Percentiles rank a stretch among this genome's conserved stretches.
These are phyloP conservation scores for Holcopasites calliopsidis DNA, from an alignment of 1,140 invertebrate genomes.

Conservation along the genomic window DNA sequence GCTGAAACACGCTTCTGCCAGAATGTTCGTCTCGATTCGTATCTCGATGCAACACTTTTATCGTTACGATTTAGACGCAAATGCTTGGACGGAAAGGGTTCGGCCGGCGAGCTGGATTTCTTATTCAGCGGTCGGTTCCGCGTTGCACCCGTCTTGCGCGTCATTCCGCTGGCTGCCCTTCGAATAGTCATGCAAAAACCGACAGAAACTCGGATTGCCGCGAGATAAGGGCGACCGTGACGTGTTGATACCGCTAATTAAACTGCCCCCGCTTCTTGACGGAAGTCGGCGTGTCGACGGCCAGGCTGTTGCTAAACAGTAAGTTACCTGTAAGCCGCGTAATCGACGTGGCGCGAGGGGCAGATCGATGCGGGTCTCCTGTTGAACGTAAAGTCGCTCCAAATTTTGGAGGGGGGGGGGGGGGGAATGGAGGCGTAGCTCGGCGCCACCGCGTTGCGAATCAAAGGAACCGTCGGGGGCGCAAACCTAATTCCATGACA, in stretches of 20 bases:
- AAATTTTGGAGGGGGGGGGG: no score
- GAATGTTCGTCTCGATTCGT: conserved; percentile 3
- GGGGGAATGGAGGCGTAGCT: neutral
- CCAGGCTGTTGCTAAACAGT: conserved; percentile 33
- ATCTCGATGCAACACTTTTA: conserved; percentile 1
- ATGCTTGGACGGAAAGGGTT: neutral
- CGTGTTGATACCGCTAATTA: conserved; percentile 49
- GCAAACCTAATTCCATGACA: no score
- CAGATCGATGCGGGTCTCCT: neutral
- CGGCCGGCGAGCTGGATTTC: neutral
- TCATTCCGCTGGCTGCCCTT: conserved; percentile 5
- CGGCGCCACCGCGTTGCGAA: neutral
- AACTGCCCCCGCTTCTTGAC: conserved; percentile 30
- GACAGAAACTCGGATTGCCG: conserved; percentile 31
- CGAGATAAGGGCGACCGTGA: conserved; percentile 42
- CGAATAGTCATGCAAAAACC: neutral
- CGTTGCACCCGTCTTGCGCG: neutral
- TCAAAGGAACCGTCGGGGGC: no score
- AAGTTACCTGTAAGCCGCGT: conserved; percentile 43
- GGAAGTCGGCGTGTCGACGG: neutral
- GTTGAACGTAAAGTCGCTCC: neutral
- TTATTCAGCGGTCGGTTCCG: neutral
- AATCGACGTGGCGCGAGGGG: neutral
- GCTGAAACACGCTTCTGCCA: neutral
- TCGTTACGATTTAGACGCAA: conserved; percentile 1